phyloP scores from a whole-genome alignment of 2,797 vertebrate species.

The Xerus rutilus region DNA sequence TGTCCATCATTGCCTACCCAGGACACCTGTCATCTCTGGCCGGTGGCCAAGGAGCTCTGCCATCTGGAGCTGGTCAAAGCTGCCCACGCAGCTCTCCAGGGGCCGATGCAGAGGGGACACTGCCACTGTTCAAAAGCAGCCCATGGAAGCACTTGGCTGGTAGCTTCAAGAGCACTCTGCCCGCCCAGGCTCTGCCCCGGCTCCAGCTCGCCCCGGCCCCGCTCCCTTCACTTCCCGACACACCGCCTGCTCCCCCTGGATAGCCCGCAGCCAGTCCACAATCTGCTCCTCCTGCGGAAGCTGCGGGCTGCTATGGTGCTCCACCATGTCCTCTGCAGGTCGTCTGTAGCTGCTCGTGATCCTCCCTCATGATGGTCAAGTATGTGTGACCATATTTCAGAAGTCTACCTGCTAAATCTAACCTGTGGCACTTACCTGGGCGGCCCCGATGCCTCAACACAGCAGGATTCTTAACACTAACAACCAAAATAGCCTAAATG shows the following conservation, averaged over 20 bases:
- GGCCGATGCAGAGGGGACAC: neutral
- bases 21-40: conserved; percentile 29
- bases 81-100: conserved; percentile 16
- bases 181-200: neutral
- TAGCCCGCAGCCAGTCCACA: neutral
- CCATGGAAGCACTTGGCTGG: neutral
- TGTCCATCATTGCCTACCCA: neutral
- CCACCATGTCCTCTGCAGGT: rapidly evolving
- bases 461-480: neutral
- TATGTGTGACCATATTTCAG: neutral
- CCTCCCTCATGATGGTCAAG: neutral
- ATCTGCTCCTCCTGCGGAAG: neutral
- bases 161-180: neutral
- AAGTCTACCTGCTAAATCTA: neutral
- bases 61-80: neutral
- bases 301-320: neutral
- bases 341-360: neutral
- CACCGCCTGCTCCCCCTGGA: neutral
- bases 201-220: neutral
- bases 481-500: neutral
- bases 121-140: neutral
- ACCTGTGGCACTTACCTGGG: neutral
- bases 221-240: neutral
- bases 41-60: neutral
- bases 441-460: neutral